Percentiles rank a stretch among this genome's conserved stretches.
Evolutionary conservation across 2,113 vertebrate genomes (phyloP).

Genomic region (Psittacula cyanocephala): DNA sequence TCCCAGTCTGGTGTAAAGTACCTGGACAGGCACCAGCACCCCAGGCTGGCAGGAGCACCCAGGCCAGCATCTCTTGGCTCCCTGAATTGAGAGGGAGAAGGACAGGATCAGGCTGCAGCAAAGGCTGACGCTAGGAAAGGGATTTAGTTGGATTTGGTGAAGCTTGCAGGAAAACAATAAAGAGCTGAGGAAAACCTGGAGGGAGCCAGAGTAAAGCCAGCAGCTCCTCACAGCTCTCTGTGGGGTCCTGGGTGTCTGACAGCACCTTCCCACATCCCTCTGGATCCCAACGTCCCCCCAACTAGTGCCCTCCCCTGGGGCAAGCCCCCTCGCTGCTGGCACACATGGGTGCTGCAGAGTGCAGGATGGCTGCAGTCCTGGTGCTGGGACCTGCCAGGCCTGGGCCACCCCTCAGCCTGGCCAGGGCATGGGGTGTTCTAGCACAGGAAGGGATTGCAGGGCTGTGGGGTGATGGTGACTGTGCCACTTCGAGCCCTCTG

Average conservation of each 20-base stretch:
- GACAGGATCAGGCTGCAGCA: background rate
- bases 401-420: accelerated
- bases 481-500: accelerated
- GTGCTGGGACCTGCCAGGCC: background rate
- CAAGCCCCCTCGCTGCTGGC: background rate
- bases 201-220: background rate
- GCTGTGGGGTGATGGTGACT: background rate
- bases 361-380: accelerated
- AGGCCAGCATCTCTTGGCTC: background rate
- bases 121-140: background rate
- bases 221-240: background rate
- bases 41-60: background rate
- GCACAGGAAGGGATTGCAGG: background rate
- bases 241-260: background rate
- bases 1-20: background rate
- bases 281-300: too few relatives aligned
- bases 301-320: background rate
- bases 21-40: background rate
- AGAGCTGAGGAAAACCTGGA: background rate
- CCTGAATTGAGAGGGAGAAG: background rate
- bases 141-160: background rate
- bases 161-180: background rate
- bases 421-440: accelerated
- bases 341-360: accelerated
- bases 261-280: background rate